These are phyloP conservation scores for Cheiracanthium punctorium DNA, from an alignment of 2,888 invertebrate species.

Conservation along the genomic window DNA sequence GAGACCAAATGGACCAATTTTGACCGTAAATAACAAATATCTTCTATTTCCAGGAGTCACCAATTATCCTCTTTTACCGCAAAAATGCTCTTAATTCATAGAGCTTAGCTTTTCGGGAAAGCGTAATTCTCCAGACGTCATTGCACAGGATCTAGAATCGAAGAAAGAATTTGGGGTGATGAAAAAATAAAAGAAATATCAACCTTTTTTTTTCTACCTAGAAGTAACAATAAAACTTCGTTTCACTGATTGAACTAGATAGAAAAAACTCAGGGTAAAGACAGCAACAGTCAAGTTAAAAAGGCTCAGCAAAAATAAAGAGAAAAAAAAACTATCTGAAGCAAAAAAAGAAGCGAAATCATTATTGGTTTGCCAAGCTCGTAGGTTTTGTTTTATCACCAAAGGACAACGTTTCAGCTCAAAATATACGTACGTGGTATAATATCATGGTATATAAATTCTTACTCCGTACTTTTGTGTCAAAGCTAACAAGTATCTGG, in stretches of 20 bases:
- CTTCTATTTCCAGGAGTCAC: slow-evolving; percentile 10
- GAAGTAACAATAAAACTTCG: slow-evolving; percentile 61
- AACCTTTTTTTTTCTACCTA: slow-evolving; percentile 39
- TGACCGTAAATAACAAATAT: slow-evolving; percentile 18
- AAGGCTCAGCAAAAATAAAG: slow-evolving; percentile 25
- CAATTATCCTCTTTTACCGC: slow-evolving; percentile 50
- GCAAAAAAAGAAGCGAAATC: slow-evolving; percentile 48
- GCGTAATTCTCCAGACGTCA: slow-evolving; percentile 49
- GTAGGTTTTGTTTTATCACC: slow-evolving; percentile 55
- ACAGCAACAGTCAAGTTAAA: slow-evolving; percentile 42
- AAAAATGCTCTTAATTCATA: slow-evolving; percentile 50
- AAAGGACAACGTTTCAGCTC: slow-evolving; percentile 32
- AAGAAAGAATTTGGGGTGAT: slow-evolving; percentile 8
- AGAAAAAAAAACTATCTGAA: slow-evolving; percentile 13
- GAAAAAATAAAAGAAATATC: slow-evolving; percentile 29
- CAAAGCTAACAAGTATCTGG: slow-evolving; percentile 64
- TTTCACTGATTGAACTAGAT: slow-evolving; percentile 62
- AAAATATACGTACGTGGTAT: slow-evolving; percentile 43
- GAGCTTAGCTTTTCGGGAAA: slow-evolving; percentile 30
- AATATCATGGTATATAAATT: slow-evolving; percentile 55
- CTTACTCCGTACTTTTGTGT: slow-evolving; percentile 33
- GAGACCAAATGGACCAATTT: slow-evolving; percentile 18
- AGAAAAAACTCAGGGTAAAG: not conserved
- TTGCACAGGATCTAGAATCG: slow-evolving; percentile 8
- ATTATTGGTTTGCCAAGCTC: slow-evolving; percentile 44